Conservation (phyloP, 2,888 invertebrate genomes). For the Drosophila macrospina region DNA sequence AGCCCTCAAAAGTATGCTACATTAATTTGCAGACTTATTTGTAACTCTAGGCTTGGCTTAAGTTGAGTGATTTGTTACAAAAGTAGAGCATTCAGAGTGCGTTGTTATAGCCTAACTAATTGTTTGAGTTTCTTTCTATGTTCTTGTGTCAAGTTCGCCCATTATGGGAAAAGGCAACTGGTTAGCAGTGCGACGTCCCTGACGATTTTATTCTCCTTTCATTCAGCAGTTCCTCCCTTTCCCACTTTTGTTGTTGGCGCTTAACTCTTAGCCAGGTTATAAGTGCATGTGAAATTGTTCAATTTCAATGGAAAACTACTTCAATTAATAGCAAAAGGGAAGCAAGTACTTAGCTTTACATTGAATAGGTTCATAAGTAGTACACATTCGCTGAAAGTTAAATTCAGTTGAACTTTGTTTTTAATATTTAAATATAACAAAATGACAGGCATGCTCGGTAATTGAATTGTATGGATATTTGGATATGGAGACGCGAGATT, state of each 20-base stretch:
- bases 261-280: conserved; percentile 41
- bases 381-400: background rate
- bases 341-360: background rate
- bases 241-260: conserved; percentile 30
- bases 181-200: conserved; percentile 29
- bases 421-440: conserved; percentile 6
- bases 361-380: conserved; percentile 1
- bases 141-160: conserved; percentile 44
- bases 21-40: background rate
- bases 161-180: conserved; percentile 31
- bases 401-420: background rate
- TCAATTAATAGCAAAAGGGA: conserved; percentile 19
- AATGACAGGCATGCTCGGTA: conserved; percentile 93
- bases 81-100: conserved; percentile 32
- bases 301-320: conserved; percentile 46
- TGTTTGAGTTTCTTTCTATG: conserved; percentile 19
- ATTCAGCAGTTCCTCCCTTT: conserved; percentile 40
- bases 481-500: conserved; percentile 94
- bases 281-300: conserved; percentile 61
- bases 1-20: background rate
- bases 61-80: background rate
- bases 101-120: conserved; percentile 10
- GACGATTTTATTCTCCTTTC: conserved; percentile 45
- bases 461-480: conserved; percentile 95
- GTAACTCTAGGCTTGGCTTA: background rate